Base-by-base conservation (phyloP, 1,140 invertebrate species). In the Phymorhynchus buccinoides region DNA sequence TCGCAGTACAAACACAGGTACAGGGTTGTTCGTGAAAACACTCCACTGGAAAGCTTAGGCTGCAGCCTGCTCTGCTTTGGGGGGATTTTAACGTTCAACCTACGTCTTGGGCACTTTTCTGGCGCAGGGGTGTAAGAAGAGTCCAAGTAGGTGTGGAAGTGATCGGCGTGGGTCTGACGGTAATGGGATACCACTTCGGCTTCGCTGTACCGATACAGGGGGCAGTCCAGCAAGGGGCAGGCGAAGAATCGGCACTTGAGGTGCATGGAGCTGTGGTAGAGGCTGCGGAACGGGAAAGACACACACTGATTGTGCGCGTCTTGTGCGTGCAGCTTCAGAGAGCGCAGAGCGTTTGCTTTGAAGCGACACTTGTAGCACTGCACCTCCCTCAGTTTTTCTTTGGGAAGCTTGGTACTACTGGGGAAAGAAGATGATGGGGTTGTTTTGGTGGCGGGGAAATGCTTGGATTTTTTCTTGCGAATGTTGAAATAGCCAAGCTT, bases 351-450 rank as follows among this genome's bases (percentile, higher is more conserved):
- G 41, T 62, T 35, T n/a, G 44, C 37, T n/a, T 62, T 39, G 44
- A 79, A 80, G 77, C 44, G 27, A 62, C 84, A 85, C 48, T n/a
- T 41, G 48, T 42, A 78, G 80, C 84, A 85, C 56, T 77, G 78
- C 75, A 79, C 75, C 22, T 68, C 71, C 30, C n/a, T 52, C 41
- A 42, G 6, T 62, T 68, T 62, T 85, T 18, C 35, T 75, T 80
- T 78, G 42, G 35, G 42, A n/a, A 52, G n/a, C 62, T 52, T 79
- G 77, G n/a, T 22, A 12, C 27, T 30, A 39, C 44, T 18, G 16
- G 22, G 32, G 18, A n/a, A 79, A 52, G 6, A n/a, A n/a, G n/a
- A n/a, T n/a, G n/a, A 62, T 27, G 22, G 56, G 48, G 16, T 42
- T 3, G 16, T 35, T 48, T 6, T 78, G 39, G 27, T 78, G 3